Evolutionary conservation across 92 coral and sea anemone genomes (phyloP), one percentile per base, ranked within the genome.

Genomic region (Heliopora coerulea): DNA sequence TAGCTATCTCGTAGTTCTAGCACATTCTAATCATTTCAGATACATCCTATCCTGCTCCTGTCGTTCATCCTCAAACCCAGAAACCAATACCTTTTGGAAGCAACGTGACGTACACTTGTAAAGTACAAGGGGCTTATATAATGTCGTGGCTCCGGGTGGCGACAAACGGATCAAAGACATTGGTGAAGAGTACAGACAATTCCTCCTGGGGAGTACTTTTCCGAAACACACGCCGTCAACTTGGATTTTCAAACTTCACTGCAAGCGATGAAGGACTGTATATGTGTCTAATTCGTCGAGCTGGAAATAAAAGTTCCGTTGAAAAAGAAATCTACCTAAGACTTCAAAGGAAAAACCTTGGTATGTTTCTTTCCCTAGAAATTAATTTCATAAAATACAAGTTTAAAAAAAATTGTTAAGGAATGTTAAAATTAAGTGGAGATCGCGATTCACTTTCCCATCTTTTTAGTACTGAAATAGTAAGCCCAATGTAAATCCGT

Each of bases 131-230:
- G 39, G 54, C 41, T 34, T 65, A 65, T 26, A n/a, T 18, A 19
- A 65, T 65, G 72, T 39, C 48, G 1, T 65, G 72, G 72, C 19
- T 37, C 30, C 39, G 30, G 21, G 72, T 65, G 29, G 56, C 72
- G 17, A 1, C n/a, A 8, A 41, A 65, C 41, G 72, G 72, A 31
- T 20, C 72, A n/a, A 6, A 13, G 28, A 65, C 33, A 21, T 44
- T 44, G 50, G 11, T 39, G 54, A 21, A 44, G 14, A 65, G 54
- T 44, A 29, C 19, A 4, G 72, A 65, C 3, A 56, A 65, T 21
- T 65, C 72, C 6, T 23, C 41, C 18, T 65, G 72, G 72, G 1
- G 21, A 44, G 41, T 15, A 1, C 33, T 17, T 44, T 39, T 17
- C 10, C 3, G 54, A 46, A 19, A 0, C 25, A 65, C 72, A 10